Evolutionary conservation across 2,888 invertebrate genomes (phyloP).

Genomic region (Cerastoderma edule): DNA sequence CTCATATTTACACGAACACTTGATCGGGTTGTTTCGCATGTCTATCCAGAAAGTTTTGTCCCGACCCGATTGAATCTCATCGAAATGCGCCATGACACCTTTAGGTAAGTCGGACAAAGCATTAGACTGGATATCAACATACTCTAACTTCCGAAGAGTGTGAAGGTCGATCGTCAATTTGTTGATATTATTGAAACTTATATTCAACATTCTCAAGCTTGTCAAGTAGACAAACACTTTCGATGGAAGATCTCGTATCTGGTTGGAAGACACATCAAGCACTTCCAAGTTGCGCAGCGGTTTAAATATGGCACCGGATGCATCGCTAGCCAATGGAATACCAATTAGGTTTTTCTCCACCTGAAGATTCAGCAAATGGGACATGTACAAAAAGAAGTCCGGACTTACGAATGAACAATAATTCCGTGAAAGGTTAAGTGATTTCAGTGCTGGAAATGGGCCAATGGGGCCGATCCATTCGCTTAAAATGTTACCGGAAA

Average conservation of each 20-base stretch:
- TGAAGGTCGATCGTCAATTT: conserved; percentile 4
- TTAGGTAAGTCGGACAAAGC: conserved; percentile 19
- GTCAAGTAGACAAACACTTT: neutral
- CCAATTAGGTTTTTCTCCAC: conserved; percentile 43
- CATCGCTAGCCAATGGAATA: conserved; percentile 4
- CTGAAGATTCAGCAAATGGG: conserved; percentile 21
- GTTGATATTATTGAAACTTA: conserved; percentile 37
- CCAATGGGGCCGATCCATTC: conserved; percentile 29
- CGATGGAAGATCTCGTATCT: conserved; percentile 21
- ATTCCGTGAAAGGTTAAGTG: conserved; percentile 39
- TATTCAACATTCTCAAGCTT: conserved; percentile 22
- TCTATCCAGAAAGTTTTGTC: neutral
- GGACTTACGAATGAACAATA: conserved; percentile 19
- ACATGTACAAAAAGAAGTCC: conserved; percentile 17
- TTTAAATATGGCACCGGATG: conserved; percentile 23
- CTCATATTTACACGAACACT: conserved; percentile 14
- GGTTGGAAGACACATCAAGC: conserved; percentile 38
- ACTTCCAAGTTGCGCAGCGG: conserved; percentile 26
- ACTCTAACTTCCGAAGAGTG: conserved; percentile 8
- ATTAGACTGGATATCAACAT: conserved; percentile 36
- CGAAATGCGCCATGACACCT: conserved; percentile 6
- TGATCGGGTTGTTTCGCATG: neutral
- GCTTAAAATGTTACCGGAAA: conserved; percentile 35
- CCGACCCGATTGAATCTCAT: neutral
- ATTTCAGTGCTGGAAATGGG: conserved; percentile 26